These are phyloP conservation scores for Sphyrna mokarran DNA, from an alignment of 2,113 vertebrate genomes.

Conservation along the genomic window DNA sequence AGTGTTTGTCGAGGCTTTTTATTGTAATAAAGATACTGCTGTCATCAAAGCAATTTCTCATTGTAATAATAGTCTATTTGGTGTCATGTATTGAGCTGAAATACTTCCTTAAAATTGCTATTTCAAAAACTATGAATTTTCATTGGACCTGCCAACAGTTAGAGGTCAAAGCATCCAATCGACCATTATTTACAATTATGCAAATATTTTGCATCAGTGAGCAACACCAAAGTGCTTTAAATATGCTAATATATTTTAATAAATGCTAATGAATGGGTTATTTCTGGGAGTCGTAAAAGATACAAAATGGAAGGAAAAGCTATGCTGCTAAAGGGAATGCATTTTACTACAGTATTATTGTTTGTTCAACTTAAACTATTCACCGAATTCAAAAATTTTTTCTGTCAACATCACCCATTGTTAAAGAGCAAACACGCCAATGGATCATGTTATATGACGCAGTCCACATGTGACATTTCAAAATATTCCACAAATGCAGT, in stretches of 20 bases:
- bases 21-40: neutral
- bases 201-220: neutral
- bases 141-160: too few relatives aligned
- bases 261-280: neutral
- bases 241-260: slow-evolving; percentile 18
- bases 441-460: neutral
- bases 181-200: neutral
- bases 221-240: neutral
- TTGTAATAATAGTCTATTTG: neutral
- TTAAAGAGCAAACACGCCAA: neutral
- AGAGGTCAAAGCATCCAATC: neutral
- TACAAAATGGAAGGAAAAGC: neutral
- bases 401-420: neutral
- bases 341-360: neutral
- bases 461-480: neutral
- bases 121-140: neutral
- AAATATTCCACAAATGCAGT: neutral
- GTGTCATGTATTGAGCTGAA: neutral
- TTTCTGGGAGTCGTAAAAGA: neutral
- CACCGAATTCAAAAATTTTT: neutral
- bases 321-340: neutral
- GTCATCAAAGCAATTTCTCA: neutral
- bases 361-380: neutral
- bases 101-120: neutral
- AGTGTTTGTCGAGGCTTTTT: neutral